Conservation (phyloP, 2,797 vertebrate species). For the Lophius americanus region DNA sequence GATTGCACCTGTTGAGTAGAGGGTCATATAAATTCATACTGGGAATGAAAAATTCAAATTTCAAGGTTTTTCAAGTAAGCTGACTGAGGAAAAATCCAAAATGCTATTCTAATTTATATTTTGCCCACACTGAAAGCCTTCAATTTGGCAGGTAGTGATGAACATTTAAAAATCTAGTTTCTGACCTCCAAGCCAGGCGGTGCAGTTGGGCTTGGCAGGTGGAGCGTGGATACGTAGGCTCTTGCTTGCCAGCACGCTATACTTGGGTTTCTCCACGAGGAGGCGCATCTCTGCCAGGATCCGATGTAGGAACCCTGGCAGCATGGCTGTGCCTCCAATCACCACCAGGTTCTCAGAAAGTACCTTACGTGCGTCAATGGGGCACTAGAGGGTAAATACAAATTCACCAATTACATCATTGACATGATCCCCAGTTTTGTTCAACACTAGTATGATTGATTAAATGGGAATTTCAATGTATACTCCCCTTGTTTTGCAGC, state of each 20-base stretch:
- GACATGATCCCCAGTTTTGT: neutral
- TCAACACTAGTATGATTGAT: neutral
- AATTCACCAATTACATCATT: neutral
- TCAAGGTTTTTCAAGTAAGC: no score
- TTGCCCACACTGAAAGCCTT: neutral
- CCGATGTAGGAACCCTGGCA: slow-evolving; percentile 95
- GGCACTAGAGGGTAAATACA: slow-evolving; percentile 82
- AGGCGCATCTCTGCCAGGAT: slow-evolving; percentile 93
- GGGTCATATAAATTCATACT: neutral
- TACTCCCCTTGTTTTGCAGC: neutral
- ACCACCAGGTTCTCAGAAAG: slow-evolving; percentile 95
- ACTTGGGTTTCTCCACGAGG: slow-evolving; percentile 94
- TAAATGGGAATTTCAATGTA: neutral
- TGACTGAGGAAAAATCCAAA: neutral
- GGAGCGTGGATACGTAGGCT: slow-evolving; percentile 92
- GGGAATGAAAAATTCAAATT: no score
- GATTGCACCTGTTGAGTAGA: slow-evolving; percentile 85
- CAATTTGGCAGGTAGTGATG: neutral
- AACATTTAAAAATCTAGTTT: slow-evolving; percentile 8
- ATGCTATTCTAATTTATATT: neutral
- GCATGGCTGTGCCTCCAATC: slow-evolving; percentile 94
- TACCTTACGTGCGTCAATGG: slow-evolving; percentile 96
- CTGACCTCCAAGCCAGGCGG: slow-evolving; percentile 98
- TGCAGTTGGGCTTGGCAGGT: slow-evolving; percentile 95
- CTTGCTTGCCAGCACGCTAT: slow-evolving; percentile 90